Conservation (phyloP, 2,113 vertebrate species). For the Catharus fuscescens region DNA sequence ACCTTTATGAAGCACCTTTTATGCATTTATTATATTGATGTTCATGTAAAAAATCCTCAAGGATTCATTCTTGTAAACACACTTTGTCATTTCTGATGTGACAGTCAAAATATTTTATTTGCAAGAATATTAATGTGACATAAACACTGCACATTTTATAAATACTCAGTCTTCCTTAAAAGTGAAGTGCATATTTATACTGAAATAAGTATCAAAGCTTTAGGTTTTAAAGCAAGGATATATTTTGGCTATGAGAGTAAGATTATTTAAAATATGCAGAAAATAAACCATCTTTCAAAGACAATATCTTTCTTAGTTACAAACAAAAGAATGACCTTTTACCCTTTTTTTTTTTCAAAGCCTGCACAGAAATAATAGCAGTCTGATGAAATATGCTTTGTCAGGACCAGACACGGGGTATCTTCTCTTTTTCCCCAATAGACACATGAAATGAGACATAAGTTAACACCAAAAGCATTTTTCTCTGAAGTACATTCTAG, state of each 20-base stretch:
- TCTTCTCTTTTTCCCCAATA: conserved; percentile 13
- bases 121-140: not conserved
- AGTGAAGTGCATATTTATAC: not conserved
- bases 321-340: conserved; percentile 52
- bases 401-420: not conserved
- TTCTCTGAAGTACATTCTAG: not conserved
- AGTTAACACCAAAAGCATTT: not conserved
- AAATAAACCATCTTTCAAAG: conserved; percentile 1
- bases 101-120: not conserved
- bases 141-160: not conserved
- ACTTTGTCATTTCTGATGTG: not conserved
- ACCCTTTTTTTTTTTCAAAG: conserved; percentile 39
- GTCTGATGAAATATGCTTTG: conserved; percentile 39
- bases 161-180: not conserved
- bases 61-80: not conserved
- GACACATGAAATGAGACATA: not conserved
- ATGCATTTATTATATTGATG: not conserved
- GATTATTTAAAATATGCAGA: not conserved
- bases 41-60: not conserved
- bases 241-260: not conserved
- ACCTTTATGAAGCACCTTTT: not conserved
- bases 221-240: not conserved
- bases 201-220: not conserved
- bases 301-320: not conserved
- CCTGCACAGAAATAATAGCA: conserved; percentile 45